phyloP scores from a whole-genome alignment of 2,113 vertebrate species.

The Pterocles orientalis region DNA sequence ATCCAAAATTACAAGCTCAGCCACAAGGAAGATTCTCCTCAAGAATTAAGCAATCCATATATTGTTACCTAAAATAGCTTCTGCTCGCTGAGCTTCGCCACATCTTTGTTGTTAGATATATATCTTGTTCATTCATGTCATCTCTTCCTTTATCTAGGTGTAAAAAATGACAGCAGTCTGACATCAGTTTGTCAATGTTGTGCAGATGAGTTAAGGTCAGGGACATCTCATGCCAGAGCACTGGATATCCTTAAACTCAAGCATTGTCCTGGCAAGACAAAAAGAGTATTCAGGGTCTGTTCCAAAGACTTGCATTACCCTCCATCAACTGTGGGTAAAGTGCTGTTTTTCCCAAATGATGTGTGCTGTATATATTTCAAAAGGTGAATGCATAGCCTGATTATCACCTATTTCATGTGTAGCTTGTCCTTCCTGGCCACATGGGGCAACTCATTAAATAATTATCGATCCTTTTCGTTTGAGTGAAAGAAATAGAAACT shows the following conservation, averaged over 20 bases:
- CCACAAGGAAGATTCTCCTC: background rate
- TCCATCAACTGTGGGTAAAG: background rate
- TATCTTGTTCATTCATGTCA: background rate
- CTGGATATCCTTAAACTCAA: background rate
- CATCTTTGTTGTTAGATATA: background rate
- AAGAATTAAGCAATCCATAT: background rate
- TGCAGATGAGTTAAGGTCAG: background rate
- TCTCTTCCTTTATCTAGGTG: background rate
- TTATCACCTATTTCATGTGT: background rate
- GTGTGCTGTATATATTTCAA: background rate
- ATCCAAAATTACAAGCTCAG: background rate
- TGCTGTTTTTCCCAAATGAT: background rate
- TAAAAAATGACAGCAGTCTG: background rate
- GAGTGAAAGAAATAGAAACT: background rate
- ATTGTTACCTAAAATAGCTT: background rate
- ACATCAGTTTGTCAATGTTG: background rate
- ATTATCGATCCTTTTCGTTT: background rate
- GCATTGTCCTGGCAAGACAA: background rate
- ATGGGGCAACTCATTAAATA: background rate
- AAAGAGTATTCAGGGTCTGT: background rate
- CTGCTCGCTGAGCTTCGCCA: background rate
- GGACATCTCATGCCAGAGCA: background rate
- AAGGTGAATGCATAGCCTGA: background rate
- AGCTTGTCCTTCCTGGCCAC: background rate
- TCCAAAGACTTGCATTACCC: background rate